A percentile compares a stretch with the other conserved stretches of the same genome.
These are phyloP conservation scores for Cetonia aurata DNA, from an alignment of 2,888 invertebrate species.

Conservation along the genomic window DNA sequence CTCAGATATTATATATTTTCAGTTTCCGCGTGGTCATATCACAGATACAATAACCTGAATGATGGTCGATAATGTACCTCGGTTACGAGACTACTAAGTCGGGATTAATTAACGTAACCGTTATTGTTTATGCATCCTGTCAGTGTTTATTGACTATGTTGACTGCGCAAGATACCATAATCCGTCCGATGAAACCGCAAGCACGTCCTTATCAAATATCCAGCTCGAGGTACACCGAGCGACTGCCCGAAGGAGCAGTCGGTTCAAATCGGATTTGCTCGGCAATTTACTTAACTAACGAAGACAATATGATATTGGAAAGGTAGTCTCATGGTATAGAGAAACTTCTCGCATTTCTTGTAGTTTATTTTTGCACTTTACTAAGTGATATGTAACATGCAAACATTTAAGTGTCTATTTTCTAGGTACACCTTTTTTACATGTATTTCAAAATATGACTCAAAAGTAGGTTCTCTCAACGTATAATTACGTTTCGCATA, in stretches of 20 bases:
- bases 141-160: conserved; percentile 6
- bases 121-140: background rate
- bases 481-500: too few relatives aligned
- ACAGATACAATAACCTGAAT: too few relatives aligned
- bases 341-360: too few relatives aligned
- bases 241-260: conserved; percentile 16
- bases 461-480: too few relatives aligned
- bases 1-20: too few relatives aligned
- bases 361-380: too few relatives aligned
- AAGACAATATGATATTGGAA: background rate
- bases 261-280: conserved; percentile 28
- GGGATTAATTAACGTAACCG: background rate
- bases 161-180: background rate
- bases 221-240: conserved; percentile 8
- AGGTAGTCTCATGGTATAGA: conserved; percentile 17
- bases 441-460: too few relatives aligned
- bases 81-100: background rate
- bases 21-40: too few relatives aligned
- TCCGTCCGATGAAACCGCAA: background rate
- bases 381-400: too few relatives aligned
- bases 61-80: background rate
- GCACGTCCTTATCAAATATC: conserved; percentile 25
- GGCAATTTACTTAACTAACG: conserved; percentile 30
- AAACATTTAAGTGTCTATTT: too few relatives aligned
- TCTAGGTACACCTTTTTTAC: too few relatives aligned